Evolutionary conservation across 2,888 invertebrate species (phyloP).

Genomic region (Meteorus colon): DNA sequence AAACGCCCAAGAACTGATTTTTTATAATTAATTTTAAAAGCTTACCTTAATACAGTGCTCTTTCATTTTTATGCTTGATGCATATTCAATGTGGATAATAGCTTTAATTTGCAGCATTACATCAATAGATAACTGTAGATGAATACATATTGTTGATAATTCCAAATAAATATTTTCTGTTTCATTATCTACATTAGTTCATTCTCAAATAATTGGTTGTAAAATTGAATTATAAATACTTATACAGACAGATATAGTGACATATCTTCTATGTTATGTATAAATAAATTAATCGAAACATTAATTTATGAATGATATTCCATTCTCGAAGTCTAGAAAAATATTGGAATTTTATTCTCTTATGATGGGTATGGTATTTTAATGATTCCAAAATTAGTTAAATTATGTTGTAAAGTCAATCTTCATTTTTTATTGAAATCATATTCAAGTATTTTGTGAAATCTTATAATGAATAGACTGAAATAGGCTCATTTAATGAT

Average conservation of each 20-base stretch:
- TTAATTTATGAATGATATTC: not conserved
- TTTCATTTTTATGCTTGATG: conserved; percentile 31
- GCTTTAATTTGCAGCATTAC: not conserved
- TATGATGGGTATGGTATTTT: too few species aligned
- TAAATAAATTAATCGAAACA: conserved; percentile 47
- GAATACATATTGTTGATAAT: conserved; percentile 20
- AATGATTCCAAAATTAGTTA: too few species aligned
- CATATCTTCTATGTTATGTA: conserved; percentile 62
- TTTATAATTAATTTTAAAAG: conserved; percentile 32
- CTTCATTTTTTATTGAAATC: not conserved
- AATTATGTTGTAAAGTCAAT: too few species aligned
- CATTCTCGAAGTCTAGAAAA: not conserved
- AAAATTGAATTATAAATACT: conserved; percentile 48
- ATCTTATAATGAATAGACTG: not conserved
- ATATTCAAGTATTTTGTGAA: not conserved
- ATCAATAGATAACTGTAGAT: conserved; percentile 18
- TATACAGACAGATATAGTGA: conserved; percentile 50
- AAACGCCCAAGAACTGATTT: conserved; percentile 62
- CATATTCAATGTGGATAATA: not conserved
- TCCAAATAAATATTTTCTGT: conserved; percentile 16
- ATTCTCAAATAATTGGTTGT: conserved; percentile 20
- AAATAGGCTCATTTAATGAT: not conserved
- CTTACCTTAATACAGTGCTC: conserved; percentile 15
- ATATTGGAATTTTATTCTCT: too few species aligned
- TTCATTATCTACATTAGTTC: not conserved